Conservation (phyloP, 2,797 vertebrate species). For the Nasua narica region DNA sequence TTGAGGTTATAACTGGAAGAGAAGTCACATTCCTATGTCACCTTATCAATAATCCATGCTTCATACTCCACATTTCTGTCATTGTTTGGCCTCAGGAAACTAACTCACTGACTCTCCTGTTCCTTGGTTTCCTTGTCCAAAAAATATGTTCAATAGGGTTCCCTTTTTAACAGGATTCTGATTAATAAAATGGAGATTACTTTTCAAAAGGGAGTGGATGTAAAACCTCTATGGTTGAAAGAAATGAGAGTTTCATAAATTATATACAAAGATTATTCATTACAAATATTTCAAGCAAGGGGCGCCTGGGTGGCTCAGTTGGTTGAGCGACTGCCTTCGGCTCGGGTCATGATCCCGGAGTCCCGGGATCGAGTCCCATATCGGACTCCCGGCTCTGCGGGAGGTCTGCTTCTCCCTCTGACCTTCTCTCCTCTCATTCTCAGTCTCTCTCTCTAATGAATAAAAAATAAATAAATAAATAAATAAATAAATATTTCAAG, state of each 20-base stretch:
- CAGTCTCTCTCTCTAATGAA: too few species aligned
- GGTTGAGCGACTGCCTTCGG: too few species aligned
- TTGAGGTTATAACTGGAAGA: not conserved
- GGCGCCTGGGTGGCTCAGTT: too few species aligned
- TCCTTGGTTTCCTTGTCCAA: slow-evolving; percentile 7
- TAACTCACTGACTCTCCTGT: slow-evolving; percentile 9
- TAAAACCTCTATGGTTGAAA: not conserved
- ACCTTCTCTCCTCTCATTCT: too few species aligned
- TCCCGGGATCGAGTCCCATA: too few species aligned
- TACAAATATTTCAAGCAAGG: not conserved
- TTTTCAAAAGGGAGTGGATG: not conserved
- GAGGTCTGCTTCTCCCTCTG: too few species aligned
- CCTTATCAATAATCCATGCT: not conserved
- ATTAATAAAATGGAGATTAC: slow-evolving; percentile 21
- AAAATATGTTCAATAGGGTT: not conserved
- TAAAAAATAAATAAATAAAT: too few species aligned
- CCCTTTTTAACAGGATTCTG: slow-evolving; percentile 8
- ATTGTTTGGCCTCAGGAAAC: not conserved
- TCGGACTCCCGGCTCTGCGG: too few species aligned
- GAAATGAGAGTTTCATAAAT: slow-evolving; percentile 12
- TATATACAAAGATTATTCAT: not conserved
- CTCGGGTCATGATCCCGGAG: too few species aligned
- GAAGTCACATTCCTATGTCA: not conserved
- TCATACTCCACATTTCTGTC: not conserved
- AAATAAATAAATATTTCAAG: not conserved